A percentile compares a stretch with the other conserved stretches of the same genome.
Evolutionary conservation across 2,797 vertebrate species (phyloP).

Genomic region (Danionella dracula): DNA sequence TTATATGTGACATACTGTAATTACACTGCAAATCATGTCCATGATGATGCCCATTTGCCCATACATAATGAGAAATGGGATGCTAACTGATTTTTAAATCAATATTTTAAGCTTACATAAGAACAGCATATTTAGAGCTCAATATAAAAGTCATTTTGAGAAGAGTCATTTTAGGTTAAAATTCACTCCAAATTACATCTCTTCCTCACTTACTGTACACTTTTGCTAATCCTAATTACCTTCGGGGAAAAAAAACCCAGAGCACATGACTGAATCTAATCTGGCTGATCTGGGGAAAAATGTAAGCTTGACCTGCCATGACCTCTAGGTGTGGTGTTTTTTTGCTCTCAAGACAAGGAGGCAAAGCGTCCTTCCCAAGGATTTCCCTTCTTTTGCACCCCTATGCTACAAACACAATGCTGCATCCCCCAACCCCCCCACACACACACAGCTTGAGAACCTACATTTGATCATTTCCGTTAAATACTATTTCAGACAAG

Average conservation of each 20-base stretch:
- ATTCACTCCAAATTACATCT: neutral
- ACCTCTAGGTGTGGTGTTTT: conserved; percentile 37
- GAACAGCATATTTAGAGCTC: too few relatives aligned
- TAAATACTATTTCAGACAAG: conserved; percentile 11
- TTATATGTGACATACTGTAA: too few relatives aligned
- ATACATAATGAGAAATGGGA: too few relatives aligned
- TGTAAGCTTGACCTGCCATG: conserved; percentile 17
- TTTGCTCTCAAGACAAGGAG: conserved; percentile 6
- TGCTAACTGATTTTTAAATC: too few relatives aligned
- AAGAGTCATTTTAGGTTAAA: too few relatives aligned
- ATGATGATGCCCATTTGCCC: too few relatives aligned
- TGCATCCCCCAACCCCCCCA: conserved; percentile 30
- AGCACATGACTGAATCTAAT: conserved; percentile 58
- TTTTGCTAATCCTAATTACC: neutral
- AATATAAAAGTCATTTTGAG: too few relatives aligned
- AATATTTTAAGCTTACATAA: too few relatives aligned
- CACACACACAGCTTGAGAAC: conserved; percentile 21
- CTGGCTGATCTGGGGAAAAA: conserved; percentile 49
- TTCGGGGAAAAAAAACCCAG: conserved; percentile 8
- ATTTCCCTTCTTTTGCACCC: conserved; percentile 51
- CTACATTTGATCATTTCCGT: conserved; percentile 45
- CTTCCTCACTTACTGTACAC: neutral
- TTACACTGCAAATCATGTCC: too few relatives aligned
- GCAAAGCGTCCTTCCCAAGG: conserved; percentile 46
- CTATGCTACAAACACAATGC: conserved; percentile 51